phyloP scores from a whole-genome alignment of 2,113 vertebrate genomes.

The Nothoprocta perdicaria region DNA sequence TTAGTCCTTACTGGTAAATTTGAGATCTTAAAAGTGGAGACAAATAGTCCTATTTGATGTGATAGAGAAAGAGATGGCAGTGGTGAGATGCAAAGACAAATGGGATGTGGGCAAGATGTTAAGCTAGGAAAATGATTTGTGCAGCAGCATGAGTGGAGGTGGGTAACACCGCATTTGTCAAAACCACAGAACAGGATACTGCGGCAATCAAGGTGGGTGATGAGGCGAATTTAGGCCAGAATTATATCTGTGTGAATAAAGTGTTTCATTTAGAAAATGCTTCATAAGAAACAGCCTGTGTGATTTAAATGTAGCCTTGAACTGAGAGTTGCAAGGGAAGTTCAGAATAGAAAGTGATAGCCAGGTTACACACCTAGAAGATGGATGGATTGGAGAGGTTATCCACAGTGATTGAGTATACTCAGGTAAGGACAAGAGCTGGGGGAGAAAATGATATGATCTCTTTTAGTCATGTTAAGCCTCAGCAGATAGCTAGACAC shows the following conservation, averaged over 20 bases:
- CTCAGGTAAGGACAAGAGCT: neutral
- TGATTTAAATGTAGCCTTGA: neutral
- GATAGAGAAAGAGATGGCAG: neutral
- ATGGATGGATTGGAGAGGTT: neutral
- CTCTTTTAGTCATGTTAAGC: neutral
- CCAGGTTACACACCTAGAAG: neutral
- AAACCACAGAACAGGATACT: neutral
- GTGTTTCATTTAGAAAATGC: neutral
- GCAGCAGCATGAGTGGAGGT: neutral
- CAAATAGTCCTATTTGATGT: neutral
- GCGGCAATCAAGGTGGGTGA: neutral
- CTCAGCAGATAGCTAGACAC: neutral
- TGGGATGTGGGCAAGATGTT: neutral
- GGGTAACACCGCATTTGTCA: neutral
- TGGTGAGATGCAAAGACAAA: slow-evolving; percentile 22
- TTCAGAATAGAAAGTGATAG: neutral
- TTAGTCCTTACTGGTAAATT: neutral
- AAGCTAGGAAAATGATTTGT: neutral
- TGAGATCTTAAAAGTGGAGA: neutral
- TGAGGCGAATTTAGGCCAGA: neutral
- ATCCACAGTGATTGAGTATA: neutral
- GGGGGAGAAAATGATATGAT: rapidly evolving
- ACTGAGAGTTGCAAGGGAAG: neutral
- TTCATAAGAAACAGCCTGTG: neutral
- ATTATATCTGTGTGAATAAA: neutral